phyloP scores from a whole-genome alignment of 2,797 vertebrate genomes.

The Brotula barbata region DNA sequence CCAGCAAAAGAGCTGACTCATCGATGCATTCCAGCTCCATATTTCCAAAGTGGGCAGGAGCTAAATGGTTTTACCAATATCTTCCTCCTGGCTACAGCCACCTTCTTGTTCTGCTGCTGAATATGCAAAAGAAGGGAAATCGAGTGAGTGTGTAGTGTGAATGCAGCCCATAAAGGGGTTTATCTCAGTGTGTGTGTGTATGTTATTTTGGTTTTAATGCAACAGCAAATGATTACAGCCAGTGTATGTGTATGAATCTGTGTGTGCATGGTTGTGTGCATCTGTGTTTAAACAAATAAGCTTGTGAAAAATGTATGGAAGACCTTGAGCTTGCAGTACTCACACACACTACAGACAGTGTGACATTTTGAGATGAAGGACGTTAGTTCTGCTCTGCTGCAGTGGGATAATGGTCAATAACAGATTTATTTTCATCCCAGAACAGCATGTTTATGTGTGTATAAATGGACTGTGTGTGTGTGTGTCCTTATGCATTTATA shows the following conservation, averaged over 20 bases:
- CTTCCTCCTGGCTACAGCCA: conserved; percentile 39
- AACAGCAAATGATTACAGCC: too few relatives aligned
- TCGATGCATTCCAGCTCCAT: conserved; percentile 63
- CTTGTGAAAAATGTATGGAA: too few relatives aligned
- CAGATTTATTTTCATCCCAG: conserved; percentile 62
- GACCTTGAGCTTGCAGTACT: conserved; percentile 28
- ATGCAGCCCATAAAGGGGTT: conserved; percentile 14
- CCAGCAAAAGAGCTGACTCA: conserved; percentile 74
- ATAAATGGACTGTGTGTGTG: conserved; percentile 1
- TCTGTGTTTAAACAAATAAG: not conserved
- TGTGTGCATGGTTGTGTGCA: not conserved
- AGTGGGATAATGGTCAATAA: conserved; percentile 69
- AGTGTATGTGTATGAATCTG: too few relatives aligned
- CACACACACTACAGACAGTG: conserved; percentile 26
- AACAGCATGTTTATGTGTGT: conserved; percentile 19
- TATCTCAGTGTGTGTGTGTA: conserved; percentile 18
- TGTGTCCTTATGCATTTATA: not conserved
- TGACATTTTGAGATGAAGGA: conserved; percentile 65
- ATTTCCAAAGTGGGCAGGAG: conserved; percentile 67
- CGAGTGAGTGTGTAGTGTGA: conserved; percentile 8
- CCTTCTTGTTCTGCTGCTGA: conserved; percentile 46
- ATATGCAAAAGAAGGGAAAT: conserved; percentile 45
- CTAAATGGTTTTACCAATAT: conserved; percentile 67
- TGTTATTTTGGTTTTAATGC: not conserved
- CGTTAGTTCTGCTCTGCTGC: conserved; percentile 64